phyloP scores from a whole-genome alignment of 2,888 invertebrate species.

The Micropterix aruncella region DNA sequence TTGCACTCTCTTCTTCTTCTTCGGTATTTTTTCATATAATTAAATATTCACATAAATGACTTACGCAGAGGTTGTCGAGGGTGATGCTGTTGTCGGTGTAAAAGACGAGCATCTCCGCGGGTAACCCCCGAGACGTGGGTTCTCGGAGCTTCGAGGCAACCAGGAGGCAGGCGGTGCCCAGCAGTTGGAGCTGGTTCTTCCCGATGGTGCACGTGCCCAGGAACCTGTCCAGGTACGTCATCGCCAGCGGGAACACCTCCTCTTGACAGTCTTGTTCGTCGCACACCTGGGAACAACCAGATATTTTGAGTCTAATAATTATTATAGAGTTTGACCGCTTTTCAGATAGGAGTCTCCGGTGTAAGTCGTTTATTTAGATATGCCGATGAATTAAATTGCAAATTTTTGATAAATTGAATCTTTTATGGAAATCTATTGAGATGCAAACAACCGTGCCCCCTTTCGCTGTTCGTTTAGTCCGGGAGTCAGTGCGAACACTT shows the following conservation, averaged over 20 bases:
- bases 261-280: conserved; percentile 87
- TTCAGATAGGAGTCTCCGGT: no score
- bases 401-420: no score
- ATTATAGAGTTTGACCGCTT: no score
- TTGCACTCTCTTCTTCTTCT: no score
- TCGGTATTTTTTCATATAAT: neutral
- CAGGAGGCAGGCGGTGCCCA: conserved; percentile 85
- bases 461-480: no score
- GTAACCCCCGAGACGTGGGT: conserved; percentile 56
- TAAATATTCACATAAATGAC: conserved; percentile 22
- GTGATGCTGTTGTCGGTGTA: conserved; percentile 92
- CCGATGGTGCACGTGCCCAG: conserved; percentile 69
- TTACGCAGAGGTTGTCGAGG: conserved; percentile 75
- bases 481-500: no score
- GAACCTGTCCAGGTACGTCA: conserved; percentile 90
- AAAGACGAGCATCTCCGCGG: conserved; percentile 70
- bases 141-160: conserved; percentile 89
- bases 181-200: conserved; percentile 78
- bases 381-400: no score
- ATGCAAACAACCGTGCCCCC: no score
- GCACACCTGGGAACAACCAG: conserved; percentile 88
- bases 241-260: conserved; percentile 85
- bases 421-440: no score
- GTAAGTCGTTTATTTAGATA: no score
- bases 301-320: no score